Evolutionary conservation across 2,888 invertebrate genomes (phyloP).

Genomic region (Melangyna quadrimaculata): DNA sequence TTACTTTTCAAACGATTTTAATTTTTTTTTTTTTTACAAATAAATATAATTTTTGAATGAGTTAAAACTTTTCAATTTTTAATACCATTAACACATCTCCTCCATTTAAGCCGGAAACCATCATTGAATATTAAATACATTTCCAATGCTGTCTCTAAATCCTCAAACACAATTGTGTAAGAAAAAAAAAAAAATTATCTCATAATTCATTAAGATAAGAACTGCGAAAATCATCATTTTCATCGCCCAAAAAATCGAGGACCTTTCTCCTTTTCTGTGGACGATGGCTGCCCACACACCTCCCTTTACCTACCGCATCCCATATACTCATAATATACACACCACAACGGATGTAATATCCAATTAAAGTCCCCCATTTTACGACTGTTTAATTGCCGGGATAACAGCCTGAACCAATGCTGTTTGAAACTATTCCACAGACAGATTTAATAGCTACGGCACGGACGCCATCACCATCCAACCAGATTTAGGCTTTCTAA

Average conservation of each 20-base stretch:
- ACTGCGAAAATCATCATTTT: constrained; percentile 66
- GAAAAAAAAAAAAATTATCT: constrained; percentile 39
- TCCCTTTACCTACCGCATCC: background rate
- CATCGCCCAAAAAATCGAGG: constrained; percentile 17
- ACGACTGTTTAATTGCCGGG: constrained; percentile 72
- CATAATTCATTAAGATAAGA: constrained; percentile 69
- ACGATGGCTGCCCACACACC: background rate
- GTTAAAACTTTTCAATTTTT: no score
- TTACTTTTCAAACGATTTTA: no score
- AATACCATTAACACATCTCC: no score
- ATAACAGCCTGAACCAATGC: constrained; percentile 61
- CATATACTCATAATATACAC: background rate
- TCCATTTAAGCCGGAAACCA: background rate
- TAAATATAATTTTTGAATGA: no score
- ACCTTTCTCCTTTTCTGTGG: background rate
- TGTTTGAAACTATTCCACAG: constrained; percentile 60
- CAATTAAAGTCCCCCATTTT: constrained; percentile 70
- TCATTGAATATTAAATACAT: background rate
- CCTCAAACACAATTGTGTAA: background rate
- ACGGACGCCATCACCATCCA: no score
- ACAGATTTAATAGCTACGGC: constrained; percentile 62
- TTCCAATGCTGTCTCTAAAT: background rate
- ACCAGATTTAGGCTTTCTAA: constrained; percentile 45
- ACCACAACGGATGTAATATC: constrained; percentile 68
- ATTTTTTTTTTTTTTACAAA: no score